Evolutionary conservation across 2,888 invertebrate genomes (phyloP), one percentile per base, ranked within the genome.

Genomic region (Bugula neritina): DNA sequence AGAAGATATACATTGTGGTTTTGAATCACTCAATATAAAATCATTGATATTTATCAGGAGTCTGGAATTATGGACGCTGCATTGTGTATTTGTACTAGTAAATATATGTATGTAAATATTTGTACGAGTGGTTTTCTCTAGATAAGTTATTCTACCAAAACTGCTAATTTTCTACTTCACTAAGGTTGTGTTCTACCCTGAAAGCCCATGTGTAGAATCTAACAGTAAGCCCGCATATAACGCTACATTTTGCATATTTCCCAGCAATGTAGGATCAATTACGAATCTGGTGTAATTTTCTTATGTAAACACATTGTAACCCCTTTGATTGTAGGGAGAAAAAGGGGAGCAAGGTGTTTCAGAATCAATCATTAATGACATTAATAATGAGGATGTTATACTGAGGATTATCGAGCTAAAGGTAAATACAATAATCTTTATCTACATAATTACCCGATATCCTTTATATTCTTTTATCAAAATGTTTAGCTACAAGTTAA

Each of bases 71-170:
- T 63, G 21, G 63, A 63, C 63, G 63, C 63, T 63, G 21, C 17
- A 13, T 25, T 63, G 63, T 34, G 34, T 63, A 63, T 63, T 63
- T 63, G 63, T 63, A 63, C 63, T 63, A 55, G 63, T 27, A 63
- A 63, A 27, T 63, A 31, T 63, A 63, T 63, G 63, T 63, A 63
- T 63, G 63, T 34, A 63, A 63, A 63, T 63, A 63, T 63, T 63
- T 63, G 63, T 34, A 2, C 27, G 27, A 31, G 31, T 34, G n/a
- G 63, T 63, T 31, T 29, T 27, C 31, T 25, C 63, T 31, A 29
- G 63, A 63, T 63, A 63, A 63, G 63, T 63, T 34, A 25, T 3
- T 31, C 27, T 13, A 23, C 23, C 55, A n/a, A n/a, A n/a, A n/a
- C n/a, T n/a, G n/a, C n/a, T n/a, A n/a, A n/a, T n/a, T n/a, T n/a